Conservation (phyloP, 2,113 vertebrate genomes). For the Ailuropoda melanoleuca region DNA sequence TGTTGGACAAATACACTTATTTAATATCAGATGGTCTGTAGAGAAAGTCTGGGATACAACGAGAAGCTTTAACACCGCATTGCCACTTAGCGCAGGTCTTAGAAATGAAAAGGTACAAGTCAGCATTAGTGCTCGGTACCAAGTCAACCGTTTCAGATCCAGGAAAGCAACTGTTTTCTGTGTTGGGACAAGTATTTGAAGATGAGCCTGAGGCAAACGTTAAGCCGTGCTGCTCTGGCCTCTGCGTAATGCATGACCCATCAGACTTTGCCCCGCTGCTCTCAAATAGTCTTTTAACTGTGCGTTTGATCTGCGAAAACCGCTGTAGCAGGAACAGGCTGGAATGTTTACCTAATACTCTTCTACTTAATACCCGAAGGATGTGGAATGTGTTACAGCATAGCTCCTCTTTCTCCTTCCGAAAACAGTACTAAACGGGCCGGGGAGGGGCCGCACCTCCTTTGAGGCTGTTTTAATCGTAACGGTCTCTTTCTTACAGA, state of each 20-base stretch:
- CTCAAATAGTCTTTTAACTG: slow-evolving; percentile 62
- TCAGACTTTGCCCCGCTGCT: slow-evolving; percentile 36
- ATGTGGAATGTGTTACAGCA: slow-evolving; percentile 34
- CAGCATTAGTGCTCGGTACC: background rate
- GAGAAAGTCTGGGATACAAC: background rate
- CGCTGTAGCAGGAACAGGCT: slow-evolving; percentile 50
- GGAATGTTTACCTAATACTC: slow-evolving; percentile 73
- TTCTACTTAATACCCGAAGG: slow-evolving; percentile 44
- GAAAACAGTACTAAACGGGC: background rate
- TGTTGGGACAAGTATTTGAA: slow-evolving; percentile 31
- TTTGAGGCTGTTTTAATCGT: background rate
- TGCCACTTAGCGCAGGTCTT: background rate
- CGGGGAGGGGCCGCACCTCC: background rate
- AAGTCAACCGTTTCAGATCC: background rate
- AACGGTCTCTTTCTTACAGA: background rate
- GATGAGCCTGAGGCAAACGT: slow-evolving; percentile 39
- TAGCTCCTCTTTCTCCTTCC: background rate
- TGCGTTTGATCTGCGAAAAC: slow-evolving; percentile 46
- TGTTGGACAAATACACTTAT: background rate
- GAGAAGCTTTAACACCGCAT: background rate
- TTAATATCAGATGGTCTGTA: background rate
- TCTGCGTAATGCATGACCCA: slow-evolving; percentile 37
- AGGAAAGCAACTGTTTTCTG: background rate
- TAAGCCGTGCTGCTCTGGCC: slow-evolving; percentile 23
- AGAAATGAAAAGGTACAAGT: background rate